Evolutionary conservation across 2,888 invertebrate genomes (phyloP).

Genomic region (Slavum lentiscoides): DNA sequence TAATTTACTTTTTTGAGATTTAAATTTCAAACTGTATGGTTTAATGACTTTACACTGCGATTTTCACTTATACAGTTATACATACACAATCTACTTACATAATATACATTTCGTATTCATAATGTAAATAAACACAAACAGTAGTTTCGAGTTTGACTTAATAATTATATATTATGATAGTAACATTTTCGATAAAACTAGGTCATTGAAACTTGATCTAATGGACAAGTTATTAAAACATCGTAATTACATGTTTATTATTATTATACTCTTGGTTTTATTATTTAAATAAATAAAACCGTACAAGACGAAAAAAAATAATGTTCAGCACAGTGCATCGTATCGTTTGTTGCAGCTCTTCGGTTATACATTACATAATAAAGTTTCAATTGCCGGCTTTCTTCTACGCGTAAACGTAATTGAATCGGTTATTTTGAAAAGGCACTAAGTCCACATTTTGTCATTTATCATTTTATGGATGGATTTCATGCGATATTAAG

Average conservation of each 20-base stretch:
- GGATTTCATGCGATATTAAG: no score
- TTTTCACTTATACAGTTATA: neutral
- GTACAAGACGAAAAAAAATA: neutral
- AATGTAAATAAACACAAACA: neutral
- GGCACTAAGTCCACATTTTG: no score
- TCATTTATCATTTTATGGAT: no score
- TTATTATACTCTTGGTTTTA: neutral
- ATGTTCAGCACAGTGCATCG: neutral
- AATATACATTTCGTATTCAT: neutral
- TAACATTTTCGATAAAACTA: neutral
- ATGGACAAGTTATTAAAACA: neutral
- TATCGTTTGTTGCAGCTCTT: neutral
- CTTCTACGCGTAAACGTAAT: no score
- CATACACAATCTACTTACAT: neutral
- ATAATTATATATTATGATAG: neutral
- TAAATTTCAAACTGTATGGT: no score
- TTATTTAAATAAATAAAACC: neutral
- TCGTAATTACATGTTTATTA: neutral
- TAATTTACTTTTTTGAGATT: neutral
- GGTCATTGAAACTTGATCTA: neutral
- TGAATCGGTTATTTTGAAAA: no score
- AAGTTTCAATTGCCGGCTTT: no score
- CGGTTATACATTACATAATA: neutral
- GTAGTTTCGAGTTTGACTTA: neutral
- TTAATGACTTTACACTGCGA: no score